Base-by-base conservation (phyloP, 2,888 invertebrate species). In the Hetaerina titia region DNA sequence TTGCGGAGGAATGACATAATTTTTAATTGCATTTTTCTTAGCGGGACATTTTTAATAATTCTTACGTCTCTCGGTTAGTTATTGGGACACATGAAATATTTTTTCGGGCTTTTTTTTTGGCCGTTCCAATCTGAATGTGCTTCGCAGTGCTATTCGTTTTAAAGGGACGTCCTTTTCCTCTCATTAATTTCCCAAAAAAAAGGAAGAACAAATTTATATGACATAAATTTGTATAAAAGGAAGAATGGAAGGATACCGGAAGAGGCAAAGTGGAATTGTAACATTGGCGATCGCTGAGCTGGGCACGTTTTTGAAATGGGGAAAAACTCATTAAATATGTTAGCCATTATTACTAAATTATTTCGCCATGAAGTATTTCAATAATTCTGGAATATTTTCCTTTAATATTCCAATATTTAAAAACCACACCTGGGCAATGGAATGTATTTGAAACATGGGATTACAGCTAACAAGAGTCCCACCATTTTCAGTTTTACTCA, bases 21-120 rank as follows among this genome's bases (percentile, higher is more conserved):
- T 81, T 81, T 81, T 81, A 81, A 81, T 81, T 81, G 81, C 81
- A 25, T 81, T 81, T 81, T 81, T 81, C 81, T 81, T 81, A 81
- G 81, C 81, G 81, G 81, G 25, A 81, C 25, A 81, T 81, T 81
- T 81, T 69, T 31, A 31, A 81, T 81, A 81, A 81, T 81, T 81
- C 81, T 81, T 81, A 81, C 31, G 81, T 31, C 81, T 31, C 81
- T 81, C 81, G 81, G 81, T 81, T 81, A 81, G 81, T 81, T 81
- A 81, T 81, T 81, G 31, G 81, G 31, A 81, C 81, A 81, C 81
- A 15, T 31, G 81, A 81, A 81, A n/a, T 81, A 81, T 11, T 81
- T 81, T 81, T 81, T 81, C 4, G 31, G 81, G 31, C 25, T 25
- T 74, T 81, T 31, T 81, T 81, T 81, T 31, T 0, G 13, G 13